Conservation (phyloP, 2,113 vertebrate genomes). For the Monarcha castaneiventris region DNA sequence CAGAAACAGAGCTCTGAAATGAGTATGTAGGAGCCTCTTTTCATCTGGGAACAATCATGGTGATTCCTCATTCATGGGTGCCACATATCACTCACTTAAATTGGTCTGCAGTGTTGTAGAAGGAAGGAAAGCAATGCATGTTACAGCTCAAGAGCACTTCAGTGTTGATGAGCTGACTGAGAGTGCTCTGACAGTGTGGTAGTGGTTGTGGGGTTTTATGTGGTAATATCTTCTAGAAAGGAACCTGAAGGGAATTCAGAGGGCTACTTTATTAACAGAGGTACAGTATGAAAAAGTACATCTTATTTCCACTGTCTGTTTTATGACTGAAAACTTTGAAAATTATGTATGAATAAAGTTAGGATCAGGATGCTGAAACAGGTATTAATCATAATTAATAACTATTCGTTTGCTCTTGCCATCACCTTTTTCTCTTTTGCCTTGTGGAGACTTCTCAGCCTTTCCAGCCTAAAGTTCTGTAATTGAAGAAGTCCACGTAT, state of each 20-base stretch:
- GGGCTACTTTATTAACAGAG: neutral
- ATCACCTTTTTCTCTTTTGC: neutral
- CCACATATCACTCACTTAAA: neutral
- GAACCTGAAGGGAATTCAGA: neutral
- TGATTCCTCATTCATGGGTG: neutral
- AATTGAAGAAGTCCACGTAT: neutral
- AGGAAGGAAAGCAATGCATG: neutral
- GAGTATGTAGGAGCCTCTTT: neutral
- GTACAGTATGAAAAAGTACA: neutral
- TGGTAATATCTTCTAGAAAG: neutral
- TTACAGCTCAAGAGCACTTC: neutral
- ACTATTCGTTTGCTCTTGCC: neutral
- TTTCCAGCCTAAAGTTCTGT: neutral
- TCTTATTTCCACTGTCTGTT: neutral
- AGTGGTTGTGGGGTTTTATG: neutral
- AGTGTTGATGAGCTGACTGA: neutral
- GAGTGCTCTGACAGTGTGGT: neutral
- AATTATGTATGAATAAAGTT: neutral
- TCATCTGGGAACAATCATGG: neutral
- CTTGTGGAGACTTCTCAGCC: neutral
- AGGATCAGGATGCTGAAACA: neutral
- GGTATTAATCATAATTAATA: neutral
- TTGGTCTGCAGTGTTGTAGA: neutral
- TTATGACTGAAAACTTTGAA: neutral
- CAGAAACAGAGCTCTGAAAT: neutral